Evolutionary conservation across 1,140 invertebrate genomes (phyloP), one percentile per base, ranked within the genome.

Genomic region (Schlechtendalia chinensis): DNA sequence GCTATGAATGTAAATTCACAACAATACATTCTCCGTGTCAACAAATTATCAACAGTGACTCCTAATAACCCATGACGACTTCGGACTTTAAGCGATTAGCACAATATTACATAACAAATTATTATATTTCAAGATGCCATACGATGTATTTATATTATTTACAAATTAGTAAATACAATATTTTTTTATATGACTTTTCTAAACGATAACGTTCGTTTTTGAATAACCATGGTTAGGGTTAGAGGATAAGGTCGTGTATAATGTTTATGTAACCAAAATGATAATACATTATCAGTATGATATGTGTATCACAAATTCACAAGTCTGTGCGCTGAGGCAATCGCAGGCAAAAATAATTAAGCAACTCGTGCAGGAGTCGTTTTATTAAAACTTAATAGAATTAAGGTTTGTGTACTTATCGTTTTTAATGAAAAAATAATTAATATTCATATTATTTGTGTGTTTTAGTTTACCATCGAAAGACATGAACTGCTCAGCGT

Each of bases 401-500:
- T 4, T 27, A 32, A 39, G 71, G 50, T 56, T n/a, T 6, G 69
- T 56, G 32, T 8, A 39, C 32, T 39, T 39, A 39, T 50, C 19
- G 16, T 19, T 17, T 5, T 17, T 53, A 53, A 14, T 8, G 32
- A 39, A 39, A 39, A 39, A 39, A 39, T 16, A 0, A 17, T 45
- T 69, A 50, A 0, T 50, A 50, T 50, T 67, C 8, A 24, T 67
- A 10, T 53, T 27, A 6, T 0, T 27, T 53, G 22, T 1, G 24
- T 19, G 50, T 72, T 54, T 17, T 17, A 72, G 54, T 63, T 47
- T 8, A 72, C 17, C 17, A 27, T 47, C 14, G 1, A 50, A 4
- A 45, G 29, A 79, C 0, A 79, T 79, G 75, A 79, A 79, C 16
- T 19, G 75, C 11, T 61, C 75, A 29, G 56, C 8, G 5, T 79